phyloP scores from a whole-genome alignment of 2,797 vertebrate species.

The Chelon labrosus region DNA sequence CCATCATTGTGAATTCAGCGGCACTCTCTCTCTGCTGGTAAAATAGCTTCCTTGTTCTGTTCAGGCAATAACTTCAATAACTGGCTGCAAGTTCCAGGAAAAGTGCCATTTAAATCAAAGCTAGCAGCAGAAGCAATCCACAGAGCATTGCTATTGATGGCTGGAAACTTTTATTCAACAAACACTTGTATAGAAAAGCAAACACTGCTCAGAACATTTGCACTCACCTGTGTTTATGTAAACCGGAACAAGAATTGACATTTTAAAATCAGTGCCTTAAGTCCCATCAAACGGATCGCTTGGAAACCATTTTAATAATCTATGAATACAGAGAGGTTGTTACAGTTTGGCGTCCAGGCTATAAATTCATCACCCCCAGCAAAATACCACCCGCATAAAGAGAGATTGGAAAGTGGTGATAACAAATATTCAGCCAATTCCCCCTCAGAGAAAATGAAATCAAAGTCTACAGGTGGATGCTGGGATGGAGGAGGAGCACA shows the following conservation, averaged over 20 bases:
- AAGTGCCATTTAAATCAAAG: slow-evolving; percentile 70
- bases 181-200: slow-evolving; percentile 54
- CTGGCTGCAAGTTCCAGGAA: slow-evolving; percentile 54
- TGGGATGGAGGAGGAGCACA: background rate
- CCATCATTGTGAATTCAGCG: slow-evolving; percentile 66
- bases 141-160: slow-evolving; percentile 37
- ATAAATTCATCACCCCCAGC: background rate
- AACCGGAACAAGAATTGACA: slow-evolving; percentile 35
- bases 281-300: slow-evolving; percentile 21
- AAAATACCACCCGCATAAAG: slow-evolving; percentile 11
- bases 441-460: background rate
- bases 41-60: slow-evolving; percentile 70
- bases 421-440: background rate
- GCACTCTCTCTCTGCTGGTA: slow-evolving; percentile 58
- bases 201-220: slow-evolving; percentile 23
- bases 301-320: slow-evolving; percentile 28
- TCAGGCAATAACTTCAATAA: slow-evolving; percentile 66
- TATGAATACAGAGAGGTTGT: slow-evolving; percentile 25
- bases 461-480: background rate
- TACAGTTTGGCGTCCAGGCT: slow-evolving; percentile 15
- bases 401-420: slow-evolving; percentile 16
- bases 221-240: slow-evolving; percentile 36
- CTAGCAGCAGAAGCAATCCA: slow-evolving; percentile 46
- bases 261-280: slow-evolving; percentile 38
- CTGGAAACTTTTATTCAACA: slow-evolving; percentile 55